Evolutionary conservation across 2,888 invertebrate species (phyloP).

Genomic region (Galerucella pusilla): DNA sequence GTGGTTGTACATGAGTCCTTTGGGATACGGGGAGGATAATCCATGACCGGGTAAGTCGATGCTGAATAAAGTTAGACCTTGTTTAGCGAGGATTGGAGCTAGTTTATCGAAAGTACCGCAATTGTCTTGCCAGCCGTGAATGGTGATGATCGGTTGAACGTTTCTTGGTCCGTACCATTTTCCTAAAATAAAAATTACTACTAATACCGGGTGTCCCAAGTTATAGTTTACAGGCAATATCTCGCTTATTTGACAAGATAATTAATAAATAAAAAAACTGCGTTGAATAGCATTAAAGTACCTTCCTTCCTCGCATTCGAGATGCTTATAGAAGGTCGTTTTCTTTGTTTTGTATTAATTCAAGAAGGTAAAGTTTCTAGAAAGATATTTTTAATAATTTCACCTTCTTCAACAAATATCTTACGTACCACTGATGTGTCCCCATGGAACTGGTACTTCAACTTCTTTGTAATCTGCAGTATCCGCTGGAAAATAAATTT

Average conservation of each 20-base stretch:
- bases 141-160: conserved; percentile 79
- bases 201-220: too few species aligned
- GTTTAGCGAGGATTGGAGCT: conserved; percentile 74
- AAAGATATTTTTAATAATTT: too few species aligned
- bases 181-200: conserved; percentile 38
- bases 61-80: conserved; percentile 74
- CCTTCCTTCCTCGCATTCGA: too few species aligned
- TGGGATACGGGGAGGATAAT: conserved; percentile 77
- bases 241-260: too few species aligned
- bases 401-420: too few species aligned
- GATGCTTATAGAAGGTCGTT: too few species aligned
- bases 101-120: conserved; percentile 82
- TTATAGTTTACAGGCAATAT: too few species aligned
- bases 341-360: too few species aligned
- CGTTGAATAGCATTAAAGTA: too few species aligned
- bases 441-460: too few species aligned
- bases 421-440: conserved; percentile 74
- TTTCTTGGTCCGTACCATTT: conserved; percentile 82
- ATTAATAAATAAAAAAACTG: too few species aligned
- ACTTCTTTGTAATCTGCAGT: conserved; percentile 70
- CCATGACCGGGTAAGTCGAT: conserved; percentile 87
- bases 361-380: too few species aligned
- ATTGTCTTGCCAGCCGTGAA: conserved; percentile 94
- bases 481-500: conserved; percentile 15
- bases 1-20: conserved; percentile 81